These are phyloP conservation scores for Phengaris arion DNA, from an alignment of 2,888 invertebrate genomes.

Conservation along the genomic window DNA sequence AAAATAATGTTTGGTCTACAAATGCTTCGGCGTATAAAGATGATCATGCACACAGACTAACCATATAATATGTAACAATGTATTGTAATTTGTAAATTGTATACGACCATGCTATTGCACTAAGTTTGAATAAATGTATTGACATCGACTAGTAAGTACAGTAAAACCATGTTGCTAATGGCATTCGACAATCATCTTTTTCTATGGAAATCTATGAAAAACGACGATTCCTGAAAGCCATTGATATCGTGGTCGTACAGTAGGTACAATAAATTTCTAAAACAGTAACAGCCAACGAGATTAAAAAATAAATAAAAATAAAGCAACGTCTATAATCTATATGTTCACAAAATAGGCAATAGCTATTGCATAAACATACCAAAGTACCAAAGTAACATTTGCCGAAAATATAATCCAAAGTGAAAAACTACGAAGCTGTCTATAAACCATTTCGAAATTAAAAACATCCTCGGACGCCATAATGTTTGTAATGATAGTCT, in stretches of 20 bases:
- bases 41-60: slow-evolving; percentile 7
- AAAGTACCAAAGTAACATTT: slow-evolving; percentile 11
- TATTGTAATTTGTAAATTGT: neutral
- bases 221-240: too few species aligned
- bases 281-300: slow-evolving; percentile 23
- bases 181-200: too few species aligned
- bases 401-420: slow-evolving; percentile 7
- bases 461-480: slow-evolving; percentile 12
- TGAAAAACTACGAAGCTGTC: slow-evolving; percentile 24
- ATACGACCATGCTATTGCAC: slow-evolving; percentile 22
- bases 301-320: slow-evolving; percentile 1
- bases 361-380: slow-evolving; percentile 20
- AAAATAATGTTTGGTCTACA: neutral
- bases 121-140: neutral
- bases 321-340: slow-evolving; percentile 10
- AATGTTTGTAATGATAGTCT: neutral
- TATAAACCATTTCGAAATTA: neutral
- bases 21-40: neutral
- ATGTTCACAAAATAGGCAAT: neutral
- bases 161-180: too few species aligned
- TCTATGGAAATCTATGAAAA: too few species aligned
- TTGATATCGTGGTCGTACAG: too few species aligned
- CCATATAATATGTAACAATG: neutral
- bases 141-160: neutral
- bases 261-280: neutral